These are phyloP conservation scores for Operophtera brumata DNA, from an alignment of 2,888 invertebrate genomes.

Conservation along the genomic window DNA sequence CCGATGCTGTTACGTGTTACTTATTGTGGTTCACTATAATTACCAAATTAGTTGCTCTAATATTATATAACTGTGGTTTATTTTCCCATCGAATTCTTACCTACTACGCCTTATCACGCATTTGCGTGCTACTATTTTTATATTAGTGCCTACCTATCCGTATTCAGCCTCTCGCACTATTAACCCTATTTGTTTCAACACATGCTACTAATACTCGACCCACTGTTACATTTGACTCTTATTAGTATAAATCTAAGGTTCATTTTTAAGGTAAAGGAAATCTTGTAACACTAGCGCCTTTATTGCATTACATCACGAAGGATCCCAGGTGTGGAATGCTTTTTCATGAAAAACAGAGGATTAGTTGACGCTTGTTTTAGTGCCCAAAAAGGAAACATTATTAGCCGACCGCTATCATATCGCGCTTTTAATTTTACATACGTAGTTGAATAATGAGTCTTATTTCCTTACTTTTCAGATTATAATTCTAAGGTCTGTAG, in stretches of 20 bases:
- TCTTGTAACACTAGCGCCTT: conserved; percentile 49
- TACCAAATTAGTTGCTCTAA: conserved; percentile 3
- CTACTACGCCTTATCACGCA: conserved; percentile 51
- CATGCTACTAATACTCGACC: conserved; percentile 30
- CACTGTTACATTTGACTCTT: conserved; percentile 33
- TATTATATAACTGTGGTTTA: conserved; percentile 6
- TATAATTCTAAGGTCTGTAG: neutral
- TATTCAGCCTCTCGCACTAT: conserved; percentile 69
- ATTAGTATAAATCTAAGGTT: conserved; percentile 32
- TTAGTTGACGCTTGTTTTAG: conserved; percentile 63
- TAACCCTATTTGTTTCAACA: conserved; percentile 61
- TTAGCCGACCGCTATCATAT: conserved; percentile 39
- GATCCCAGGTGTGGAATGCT: conserved; percentile 74
- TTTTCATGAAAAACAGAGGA: conserved; percentile 66
- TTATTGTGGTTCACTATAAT: neutral
- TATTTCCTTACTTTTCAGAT: neutral
- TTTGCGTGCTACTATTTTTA: conserved; percentile 63
- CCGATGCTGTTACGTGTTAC: no score
- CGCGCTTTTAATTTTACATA: conserved; percentile 26
- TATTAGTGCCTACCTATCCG: conserved; percentile 47
- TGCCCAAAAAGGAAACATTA: conserved; percentile 45
- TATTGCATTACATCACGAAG: conserved; percentile 73
- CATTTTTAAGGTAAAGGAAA: conserved; percentile 26
- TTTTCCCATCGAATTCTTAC: conserved; percentile 21
- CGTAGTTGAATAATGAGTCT: neutral